These are phyloP conservation scores for Troides helena DNA, from an alignment of 2,888 invertebrate species.

Conservation along the genomic window DNA sequence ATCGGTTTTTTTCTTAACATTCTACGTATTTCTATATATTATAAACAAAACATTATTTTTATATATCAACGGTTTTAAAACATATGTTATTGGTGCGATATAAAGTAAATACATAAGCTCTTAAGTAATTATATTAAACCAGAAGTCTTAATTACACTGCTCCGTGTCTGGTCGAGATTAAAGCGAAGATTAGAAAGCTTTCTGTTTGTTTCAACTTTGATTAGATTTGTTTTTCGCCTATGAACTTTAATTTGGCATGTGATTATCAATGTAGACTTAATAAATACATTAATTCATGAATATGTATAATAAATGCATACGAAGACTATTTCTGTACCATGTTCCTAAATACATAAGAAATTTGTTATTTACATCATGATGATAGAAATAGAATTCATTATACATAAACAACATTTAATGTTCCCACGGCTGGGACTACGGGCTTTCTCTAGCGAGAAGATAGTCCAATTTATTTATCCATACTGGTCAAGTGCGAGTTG, in stretches of 20 bases:
- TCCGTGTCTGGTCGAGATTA: constrained; percentile 48
- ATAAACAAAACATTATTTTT: neutral
- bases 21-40: too few relatives aligned
- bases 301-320: neutral
- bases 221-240: constrained; percentile 17
- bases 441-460: too few relatives aligned
- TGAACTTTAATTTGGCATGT: constrained; percentile 1
- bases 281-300: neutral
- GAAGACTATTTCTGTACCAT: neutral
- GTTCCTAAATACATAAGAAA: neutral
- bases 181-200: constrained; percentile 31
- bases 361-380: neutral
- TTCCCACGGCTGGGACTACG: too few relatives aligned
- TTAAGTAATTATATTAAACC: constrained; percentile 14
- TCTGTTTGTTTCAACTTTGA: constrained; percentile 26
- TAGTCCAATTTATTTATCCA: too few relatives aligned
- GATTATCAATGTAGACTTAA: neutral
- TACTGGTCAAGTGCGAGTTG: too few relatives aligned
- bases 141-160: constrained; percentile 53
- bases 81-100: neutral
- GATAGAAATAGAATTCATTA: too few relatives aligned
- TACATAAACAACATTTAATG: too few relatives aligned
- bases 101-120: neutral
- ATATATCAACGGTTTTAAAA: neutral
- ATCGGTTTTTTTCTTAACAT: too few relatives aligned